Base-by-base conservation (phyloP, 2,797 vertebrate genomes). In the Lepidocolaptes lacrymiger region DNA sequence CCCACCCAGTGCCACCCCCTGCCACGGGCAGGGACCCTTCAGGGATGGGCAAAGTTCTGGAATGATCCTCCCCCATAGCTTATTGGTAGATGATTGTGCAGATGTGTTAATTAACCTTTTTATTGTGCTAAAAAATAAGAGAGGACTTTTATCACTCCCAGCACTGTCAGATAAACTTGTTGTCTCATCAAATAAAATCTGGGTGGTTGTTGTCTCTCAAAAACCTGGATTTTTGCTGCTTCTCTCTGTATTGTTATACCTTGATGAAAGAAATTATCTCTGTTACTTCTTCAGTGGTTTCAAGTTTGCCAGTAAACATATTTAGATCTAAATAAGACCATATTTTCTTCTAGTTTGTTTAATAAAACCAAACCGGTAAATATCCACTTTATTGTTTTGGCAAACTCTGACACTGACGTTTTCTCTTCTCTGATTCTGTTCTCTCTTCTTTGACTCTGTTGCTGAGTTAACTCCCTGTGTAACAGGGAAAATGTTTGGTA, bases 61-160 rank as follows among this genome's bases (percentile, higher is more conserved):
- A 1, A 1, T 1, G 13, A 10, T 67, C 26, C 41, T 27, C 10
- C 16, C 23, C 49, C 3, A 0, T 15, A 26, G 5, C 7, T 51
- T 8, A 13, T 12, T 30, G 77, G n/a, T 10, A 56, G 28, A 18
- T 58, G 24, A n/a, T 21, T 64, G 46, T 79, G 67, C 21, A 68
- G 12, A 30, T 28, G 8, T 12, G 4, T 23, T 46, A 18, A 73
- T 76, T 9, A 21, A 30, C 26, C 17, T 43, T 66, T 52, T 17
- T 36, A 6, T 20, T 23, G 12, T 7, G 15, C 24, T 41, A 4
- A 58, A 68, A 52, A 62, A 9, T 16, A 27, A 37, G 36, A 24
- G 9, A 27, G n/a, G 43, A 36, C 10, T 36, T 71, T 6, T 16
- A 9, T 36, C 68, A 49, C 73, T 56, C 7, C 19, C 21, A 13